These are phyloP conservation scores for Tipula lateralis DNA, from an alignment of 2,888 invertebrate genomes.

Conservation along the genomic window DNA sequence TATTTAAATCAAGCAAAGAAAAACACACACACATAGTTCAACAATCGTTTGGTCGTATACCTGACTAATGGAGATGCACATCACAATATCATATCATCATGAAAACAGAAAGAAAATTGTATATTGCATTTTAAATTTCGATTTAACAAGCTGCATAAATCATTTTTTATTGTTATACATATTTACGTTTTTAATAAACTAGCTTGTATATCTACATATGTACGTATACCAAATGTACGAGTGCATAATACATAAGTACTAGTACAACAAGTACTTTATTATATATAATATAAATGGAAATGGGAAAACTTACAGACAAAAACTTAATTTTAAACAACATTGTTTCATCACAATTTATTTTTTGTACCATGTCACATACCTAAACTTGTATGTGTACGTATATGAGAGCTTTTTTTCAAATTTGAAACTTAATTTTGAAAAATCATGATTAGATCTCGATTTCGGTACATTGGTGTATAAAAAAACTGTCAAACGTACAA, in stretches of 20 bases:
- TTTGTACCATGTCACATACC: background rate
- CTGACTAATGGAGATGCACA: background rate
- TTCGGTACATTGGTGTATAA: background rate
- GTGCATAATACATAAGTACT: background rate
- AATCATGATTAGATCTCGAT: background rate
- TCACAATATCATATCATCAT: background rate
- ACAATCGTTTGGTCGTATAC: background rate
- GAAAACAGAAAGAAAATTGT: background rate
- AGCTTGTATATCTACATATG: background rate
- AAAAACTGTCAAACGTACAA: background rate
- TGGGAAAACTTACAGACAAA: background rate
- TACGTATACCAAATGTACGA: background rate
- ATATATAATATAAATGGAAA: background rate
- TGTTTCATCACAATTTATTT: background rate
- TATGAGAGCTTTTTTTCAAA: background rate
- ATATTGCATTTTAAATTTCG: slow-evolving; percentile 19
- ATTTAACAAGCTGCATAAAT: background rate
- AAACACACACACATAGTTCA: background rate
- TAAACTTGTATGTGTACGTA: background rate
- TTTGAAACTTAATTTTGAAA: background rate
- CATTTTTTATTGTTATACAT: background rate
- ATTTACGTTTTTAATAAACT: background rate
- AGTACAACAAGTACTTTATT: background rate
- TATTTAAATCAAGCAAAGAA: background rate
- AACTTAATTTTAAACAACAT: background rate